Evolutionary conservation across 2,888 invertebrate species (phyloP), one percentile per base, ranked within the genome.

Genomic region (Xestoiulus laeticollis): DNA sequence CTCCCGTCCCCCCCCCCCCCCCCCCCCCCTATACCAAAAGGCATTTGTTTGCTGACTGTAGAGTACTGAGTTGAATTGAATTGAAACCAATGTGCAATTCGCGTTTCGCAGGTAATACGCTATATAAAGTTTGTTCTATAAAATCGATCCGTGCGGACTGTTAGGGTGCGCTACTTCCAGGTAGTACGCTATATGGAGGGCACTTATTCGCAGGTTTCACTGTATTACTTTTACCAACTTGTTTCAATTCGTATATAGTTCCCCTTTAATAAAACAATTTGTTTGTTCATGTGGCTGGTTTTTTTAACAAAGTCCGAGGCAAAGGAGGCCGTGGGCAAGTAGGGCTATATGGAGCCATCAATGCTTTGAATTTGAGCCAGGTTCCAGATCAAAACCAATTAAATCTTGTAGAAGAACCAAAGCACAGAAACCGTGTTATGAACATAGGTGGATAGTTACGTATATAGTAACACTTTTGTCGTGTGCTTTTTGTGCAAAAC

Each of bases 401-500:
- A 16, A 48, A 48, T 48, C 16, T 48, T 48, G 14, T 14, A 16
- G 14, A 48, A 19, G 19, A 48, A 48, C 48, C 14, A 48, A 48
- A 48, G 48, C 14, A 48, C 19, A 48, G 48, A 48, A 48, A 12
- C 16, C 16, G 4, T 16, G 14, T 48, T 48, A 48, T 48, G 48
- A 48, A 16, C 48, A 48, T 14, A 48, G 19, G 78, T 78, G 30
- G 78, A 78, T 26, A 30, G 10, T 12, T 78, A 12, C 78, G 48
- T 16, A 43, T 43, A n/a, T 0, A 30, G 78, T 14, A 78, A 14
- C 4, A 22, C 3, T 6, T 12, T 26, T 78, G 12, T 30, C 78
- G 30, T 78, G 78, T 78, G 78, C 78, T 78, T 12, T n/a, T 78
- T 78, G 78, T 78, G 30, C n/a, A 6, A 78, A 78, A 30, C 78